Percentiles rank a stretch among this genome's conserved stretches.
phyloP scores from a whole-genome alignment of 1,140 invertebrate species.

The Caenorhabditis inopinata region DNA sequence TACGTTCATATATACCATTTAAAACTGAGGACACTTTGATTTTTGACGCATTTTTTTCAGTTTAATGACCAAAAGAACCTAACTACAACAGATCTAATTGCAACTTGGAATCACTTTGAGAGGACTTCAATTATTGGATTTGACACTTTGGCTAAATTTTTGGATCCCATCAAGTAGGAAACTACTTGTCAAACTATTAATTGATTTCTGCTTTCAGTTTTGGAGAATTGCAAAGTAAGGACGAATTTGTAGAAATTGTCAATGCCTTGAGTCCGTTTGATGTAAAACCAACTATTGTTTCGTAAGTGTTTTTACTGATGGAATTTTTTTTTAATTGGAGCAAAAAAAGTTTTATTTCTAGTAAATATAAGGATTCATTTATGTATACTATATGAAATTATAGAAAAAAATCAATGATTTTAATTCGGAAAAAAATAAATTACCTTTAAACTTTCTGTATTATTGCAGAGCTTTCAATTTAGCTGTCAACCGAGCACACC shows the following conservation, averaged over 20 bases:
- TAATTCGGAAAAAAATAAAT: no score
- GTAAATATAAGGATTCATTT: no score
- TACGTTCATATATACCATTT: neutral
- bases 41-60: neutral
- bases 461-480: neutral
- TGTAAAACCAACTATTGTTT: neutral
- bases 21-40: neutral
- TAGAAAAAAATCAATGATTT: no score
- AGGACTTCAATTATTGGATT: neutral
- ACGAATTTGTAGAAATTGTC: neutral
- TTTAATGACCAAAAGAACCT: neutral
- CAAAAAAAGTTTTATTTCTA: no score
- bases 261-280: neutral
- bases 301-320: neutral
- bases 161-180: neutral
- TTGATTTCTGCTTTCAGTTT: neutral
- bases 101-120: constrained; percentile 13
- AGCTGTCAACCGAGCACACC: neutral
- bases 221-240: neutral
- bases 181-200: neutral
- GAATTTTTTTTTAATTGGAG: neutral
- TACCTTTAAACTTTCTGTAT: no score
- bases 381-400: no score
- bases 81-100: neutral
- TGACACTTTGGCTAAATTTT: neutral